These are phyloP conservation scores for Patella ulyssiponensis DNA, from an alignment of 2,888 invertebrate genomes.

Conservation along the genomic window DNA sequence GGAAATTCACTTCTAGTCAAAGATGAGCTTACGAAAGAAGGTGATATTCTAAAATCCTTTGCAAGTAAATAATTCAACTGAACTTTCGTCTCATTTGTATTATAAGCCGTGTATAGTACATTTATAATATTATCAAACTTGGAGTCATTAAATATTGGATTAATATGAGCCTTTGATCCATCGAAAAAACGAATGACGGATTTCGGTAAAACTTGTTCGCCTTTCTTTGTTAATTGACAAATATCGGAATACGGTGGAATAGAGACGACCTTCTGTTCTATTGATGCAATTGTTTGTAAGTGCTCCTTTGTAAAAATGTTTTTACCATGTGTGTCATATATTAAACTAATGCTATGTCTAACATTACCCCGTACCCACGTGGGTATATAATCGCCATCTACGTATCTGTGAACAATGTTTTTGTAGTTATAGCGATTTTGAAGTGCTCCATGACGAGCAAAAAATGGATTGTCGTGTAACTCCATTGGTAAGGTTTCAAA, in stretches of 20 bases:
- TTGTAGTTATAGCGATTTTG: conserved; percentile 38
- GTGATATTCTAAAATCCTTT: conserved; percentile 36
- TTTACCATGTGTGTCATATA: conserved; percentile 45
- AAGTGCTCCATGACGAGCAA: conserved; percentile 50
- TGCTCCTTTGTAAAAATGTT: conserved; percentile 56
- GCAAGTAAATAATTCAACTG: conserved; percentile 47
- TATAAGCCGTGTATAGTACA: conserved; percentile 47
- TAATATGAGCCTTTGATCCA: conserved; percentile 45
- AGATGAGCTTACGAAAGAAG: conserved; percentile 27
- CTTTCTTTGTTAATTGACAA: conserved; percentile 37
- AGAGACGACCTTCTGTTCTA: conserved; percentile 44
- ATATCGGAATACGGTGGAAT: conserved; percentile 36
- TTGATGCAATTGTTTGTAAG: conserved; percentile 45
- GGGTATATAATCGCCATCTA: conserved; percentile 18
- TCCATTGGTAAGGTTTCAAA: conserved; percentile 57
- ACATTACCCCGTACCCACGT: conserved; percentile 10
- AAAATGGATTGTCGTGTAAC: conserved; percentile 50
- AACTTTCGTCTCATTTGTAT: conserved; percentile 38
- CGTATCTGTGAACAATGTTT: conserved; percentile 26
- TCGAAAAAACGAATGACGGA: conserved; percentile 57
- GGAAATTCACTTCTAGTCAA: conserved; percentile 44
- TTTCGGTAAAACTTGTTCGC: conserved; percentile 30
- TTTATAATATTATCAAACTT: conserved; percentile 45
- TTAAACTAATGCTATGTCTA: conserved; percentile 40
- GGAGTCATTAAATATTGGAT: conserved; percentile 51